Base-by-base conservation (phyloP, 2,797 vertebrate genomes). In the Crenuchus spilurus region DNA sequence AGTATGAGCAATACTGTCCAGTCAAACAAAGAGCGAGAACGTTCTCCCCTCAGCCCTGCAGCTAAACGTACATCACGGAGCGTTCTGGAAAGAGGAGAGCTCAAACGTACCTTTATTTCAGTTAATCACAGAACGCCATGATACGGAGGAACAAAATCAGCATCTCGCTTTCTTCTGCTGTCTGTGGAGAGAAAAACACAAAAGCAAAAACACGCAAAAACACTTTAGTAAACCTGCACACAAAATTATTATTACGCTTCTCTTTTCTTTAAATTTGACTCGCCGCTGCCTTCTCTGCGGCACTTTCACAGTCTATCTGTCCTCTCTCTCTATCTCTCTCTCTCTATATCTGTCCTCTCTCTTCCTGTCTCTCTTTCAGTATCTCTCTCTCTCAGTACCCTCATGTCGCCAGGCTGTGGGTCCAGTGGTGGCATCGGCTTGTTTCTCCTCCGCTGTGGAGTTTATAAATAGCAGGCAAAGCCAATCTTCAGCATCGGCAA, bases 291-390 rank as follows among this genome's bases (percentile, higher is more conserved):
- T 92, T 87, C 90, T 94, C 90, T 92, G 92, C 86, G 77, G 89
- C 90, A 93, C 91, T 93, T 93, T 93, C 94, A 94, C 92, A 88
- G 86, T 90, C 92, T 93, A 86, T 88, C 87, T 87, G 90, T 92
- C 88, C 92, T 74, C 41, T 88, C 89, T 89, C 93, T 92, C 91
- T 91, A 77, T 81, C 66, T 73, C 61, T 64, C 61, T 73, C 77
- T 52, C 91, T 92, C 91, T 65, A 44, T 87, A 89, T 88, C 92
- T 92, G 91, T 90, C 79, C 33, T 66, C 57, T 68, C 66, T 55
- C 62, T 33, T 24, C 64, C 46, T 71, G 66, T 70, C 54, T 49
- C 48, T 52, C 62, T 52, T 33, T 39, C 39, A 26, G 49, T 48
- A 52, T 42, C 61, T 70, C 37, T 62, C 52, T 69, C 39, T 75